Percentiles rank a stretch among this genome's conserved stretches.
These are phyloP conservation scores for Cacoxenus indagator DNA, from an alignment of 2,888 invertebrate species.

Conservation along the genomic window DNA sequence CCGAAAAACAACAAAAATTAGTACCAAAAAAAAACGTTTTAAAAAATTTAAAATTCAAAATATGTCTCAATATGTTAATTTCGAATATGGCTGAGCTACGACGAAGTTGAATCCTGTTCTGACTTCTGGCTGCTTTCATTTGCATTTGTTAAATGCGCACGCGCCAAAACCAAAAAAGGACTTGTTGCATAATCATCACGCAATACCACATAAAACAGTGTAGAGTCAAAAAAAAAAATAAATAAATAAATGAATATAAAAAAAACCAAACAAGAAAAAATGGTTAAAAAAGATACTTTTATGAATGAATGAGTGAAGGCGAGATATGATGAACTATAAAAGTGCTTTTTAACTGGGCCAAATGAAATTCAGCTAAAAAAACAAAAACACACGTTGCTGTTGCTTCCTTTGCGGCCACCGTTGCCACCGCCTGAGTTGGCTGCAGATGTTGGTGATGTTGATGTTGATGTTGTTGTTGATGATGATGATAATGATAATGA, in stretches of 20 bases:
- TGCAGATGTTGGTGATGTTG: background rate
- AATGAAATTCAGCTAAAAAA: background rate
- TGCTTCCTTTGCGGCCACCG: constrained; percentile 6
- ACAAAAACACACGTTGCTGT: too few relatives aligned
- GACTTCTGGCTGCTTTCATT: constrained; percentile 27
- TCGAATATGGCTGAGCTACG: background rate
- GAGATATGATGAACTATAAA: background rate
- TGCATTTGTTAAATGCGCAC: constrained; percentile 67
- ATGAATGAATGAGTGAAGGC: constrained; percentile 49
- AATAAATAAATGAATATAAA: background rate
- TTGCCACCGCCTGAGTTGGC: background rate
- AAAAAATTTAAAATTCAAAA: constrained; percentile 54
- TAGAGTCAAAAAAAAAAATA: constrained; percentile 7
- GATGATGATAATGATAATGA: constrained; percentile 64
- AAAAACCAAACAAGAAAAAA: background rate
- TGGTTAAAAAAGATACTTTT: constrained; percentile 46
- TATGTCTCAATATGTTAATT: constrained; percentile 30
- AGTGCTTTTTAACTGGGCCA: background rate
- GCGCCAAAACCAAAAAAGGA: constrained; percentile 59
- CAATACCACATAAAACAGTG: constrained; percentile 39
- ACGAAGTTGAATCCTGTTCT: constrained; percentile 56
- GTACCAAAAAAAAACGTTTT: constrained; percentile 38
- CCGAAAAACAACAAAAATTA: constrained; percentile 26
- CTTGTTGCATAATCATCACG: constrained; percentile 64
- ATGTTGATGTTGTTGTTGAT: constrained; percentile 27